These are phyloP conservation scores for Gnathonemus longibarbis DNA, from an alignment of 2,113 vertebrate genomes.

Conservation along the genomic window DNA sequence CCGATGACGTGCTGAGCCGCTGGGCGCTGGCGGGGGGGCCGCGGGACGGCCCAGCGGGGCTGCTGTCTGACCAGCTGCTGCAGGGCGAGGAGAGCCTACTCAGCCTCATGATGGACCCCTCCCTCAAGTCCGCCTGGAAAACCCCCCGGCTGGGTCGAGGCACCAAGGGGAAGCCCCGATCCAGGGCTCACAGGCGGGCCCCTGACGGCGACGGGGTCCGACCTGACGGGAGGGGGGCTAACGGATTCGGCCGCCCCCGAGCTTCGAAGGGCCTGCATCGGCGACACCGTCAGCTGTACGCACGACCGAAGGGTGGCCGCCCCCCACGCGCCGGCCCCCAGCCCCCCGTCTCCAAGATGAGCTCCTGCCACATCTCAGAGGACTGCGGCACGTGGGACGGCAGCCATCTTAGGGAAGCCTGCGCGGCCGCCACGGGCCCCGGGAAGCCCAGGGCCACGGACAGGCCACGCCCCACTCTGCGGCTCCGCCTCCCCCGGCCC, in stretches of 20 bases:
- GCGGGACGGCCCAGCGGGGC: constrained; percentile 68
- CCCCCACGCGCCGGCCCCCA: constrained; percentile 53
- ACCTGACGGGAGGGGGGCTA: constrained; percentile 31
- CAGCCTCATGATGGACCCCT: constrained; percentile 94
- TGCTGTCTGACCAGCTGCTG: constrained; percentile 86
- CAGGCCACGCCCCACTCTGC: constrained; percentile 49
- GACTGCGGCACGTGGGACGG: constrained; percentile 40
- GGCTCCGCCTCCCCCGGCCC: constrained; percentile 71
- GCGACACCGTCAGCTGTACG: constrained; percentile 38
- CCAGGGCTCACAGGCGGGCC: constrained; percentile 57
- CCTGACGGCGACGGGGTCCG: constrained; percentile 19
- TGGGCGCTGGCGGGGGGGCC: constrained; percentile 81
- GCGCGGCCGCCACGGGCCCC: constrained; percentile 43
- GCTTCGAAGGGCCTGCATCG: constrained; percentile 34
- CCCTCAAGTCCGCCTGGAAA: constrained; percentile 76
- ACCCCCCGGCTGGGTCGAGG: constrained; percentile 77
- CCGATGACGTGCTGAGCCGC: constrained; percentile 88
- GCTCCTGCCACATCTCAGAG: constrained; percentile 66
- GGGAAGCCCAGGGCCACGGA: constrained; percentile 54
- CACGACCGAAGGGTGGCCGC: constrained; percentile 45
- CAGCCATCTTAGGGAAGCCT: constrained; percentile 47
- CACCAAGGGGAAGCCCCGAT: constrained; percentile 62
- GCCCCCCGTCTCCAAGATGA: constrained; percentile 65
- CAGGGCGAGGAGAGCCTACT: constrained; percentile 87
- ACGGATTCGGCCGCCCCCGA: constrained; percentile 33